phyloP scores from a whole-genome alignment of 2,113 vertebrate genomes.

The Menidia beryllina region DNA sequence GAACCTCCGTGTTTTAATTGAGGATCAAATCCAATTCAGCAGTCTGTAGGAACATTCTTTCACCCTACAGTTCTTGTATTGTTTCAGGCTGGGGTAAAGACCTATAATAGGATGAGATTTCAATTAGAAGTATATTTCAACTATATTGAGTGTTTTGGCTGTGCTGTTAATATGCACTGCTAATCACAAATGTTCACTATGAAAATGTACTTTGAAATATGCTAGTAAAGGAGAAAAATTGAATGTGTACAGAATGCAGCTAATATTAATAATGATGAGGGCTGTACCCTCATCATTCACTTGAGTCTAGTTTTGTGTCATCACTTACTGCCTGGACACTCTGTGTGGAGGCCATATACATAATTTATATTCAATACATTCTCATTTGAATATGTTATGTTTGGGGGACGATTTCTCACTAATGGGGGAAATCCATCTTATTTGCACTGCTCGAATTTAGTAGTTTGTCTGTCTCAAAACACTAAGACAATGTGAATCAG shows the following conservation, averaged over 20 bases:
- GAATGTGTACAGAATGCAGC: background rate
- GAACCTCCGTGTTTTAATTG: too few species aligned
- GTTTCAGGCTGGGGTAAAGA: too few species aligned
- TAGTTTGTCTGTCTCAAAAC: conserved; percentile 3
- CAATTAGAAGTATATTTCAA: too few species aligned
- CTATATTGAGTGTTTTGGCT: too few species aligned
- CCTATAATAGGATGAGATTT: too few species aligned
- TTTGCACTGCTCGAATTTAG: conserved; percentile 7
- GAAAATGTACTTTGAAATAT: too few species aligned
- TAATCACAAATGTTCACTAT: too few species aligned
- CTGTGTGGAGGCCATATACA: conserved; percentile 26
- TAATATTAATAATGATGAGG: conserved; percentile 16
- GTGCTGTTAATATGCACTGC: too few species aligned
- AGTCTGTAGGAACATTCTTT: too few species aligned
- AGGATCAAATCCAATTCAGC: too few species aligned
- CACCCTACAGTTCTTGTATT: too few species aligned
- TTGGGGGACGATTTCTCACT: conserved; percentile 6
- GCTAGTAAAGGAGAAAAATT: background rate
- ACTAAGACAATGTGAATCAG: background rate
- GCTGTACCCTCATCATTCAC: conserved; percentile 4
- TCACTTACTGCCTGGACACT: conserved; percentile 23
- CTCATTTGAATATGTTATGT: conserved; percentile 41
- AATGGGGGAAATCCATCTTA: conserved; percentile 13
- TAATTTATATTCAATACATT: conserved; percentile 45
- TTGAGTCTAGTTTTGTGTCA: conserved; percentile 23